phyloP scores from a whole-genome alignment of 1,140 invertebrate species.

The Hyposmocoma kahamanoa region DNA sequence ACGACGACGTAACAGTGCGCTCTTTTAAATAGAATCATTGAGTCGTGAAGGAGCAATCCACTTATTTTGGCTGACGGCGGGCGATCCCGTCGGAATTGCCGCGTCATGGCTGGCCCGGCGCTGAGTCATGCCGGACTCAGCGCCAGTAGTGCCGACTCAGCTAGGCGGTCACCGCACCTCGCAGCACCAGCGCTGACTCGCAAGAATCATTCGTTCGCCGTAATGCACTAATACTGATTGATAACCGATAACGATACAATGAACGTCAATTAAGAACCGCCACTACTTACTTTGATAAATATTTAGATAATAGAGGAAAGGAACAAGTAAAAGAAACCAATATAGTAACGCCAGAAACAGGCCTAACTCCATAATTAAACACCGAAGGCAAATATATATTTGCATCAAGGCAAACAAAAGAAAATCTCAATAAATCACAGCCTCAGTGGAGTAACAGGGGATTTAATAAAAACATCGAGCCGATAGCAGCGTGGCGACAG shows the following conservation, averaged over 20 bases:
- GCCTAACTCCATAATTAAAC: no score
- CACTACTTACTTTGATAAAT: no score
- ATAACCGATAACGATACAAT: constrained; percentile 44
- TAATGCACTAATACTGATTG: constrained; percentile 53
- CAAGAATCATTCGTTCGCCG: constrained; percentile 32
- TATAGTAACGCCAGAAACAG: no score
- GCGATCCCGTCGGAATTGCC: constrained; percentile 41
- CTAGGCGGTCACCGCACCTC: constrained; percentile 23
- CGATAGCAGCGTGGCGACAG: no score
- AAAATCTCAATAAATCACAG: no score
- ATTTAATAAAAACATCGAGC: no score
- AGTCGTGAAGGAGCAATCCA: constrained; percentile 56
- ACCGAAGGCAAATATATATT: no score
- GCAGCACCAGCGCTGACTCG: constrained; percentile 42
- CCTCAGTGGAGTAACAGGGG: no score
- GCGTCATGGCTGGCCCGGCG: constrained; percentile 32
- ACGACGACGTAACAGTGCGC: constrained; percentile 29
- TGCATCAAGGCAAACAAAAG: no score
- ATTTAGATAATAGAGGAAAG: no score
- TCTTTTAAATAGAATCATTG: constrained; percentile 51
- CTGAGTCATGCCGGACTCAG: constrained; percentile 34
- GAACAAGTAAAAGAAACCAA: no score
- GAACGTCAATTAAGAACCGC: no score
- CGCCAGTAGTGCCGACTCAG: constrained; percentile 37
- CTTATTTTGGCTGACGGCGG: constrained; percentile 57